These are phyloP conservation scores for Thaleichthys pacificus DNA, from an alignment of 2,797 vertebrate genomes.

Conservation along the genomic window DNA sequence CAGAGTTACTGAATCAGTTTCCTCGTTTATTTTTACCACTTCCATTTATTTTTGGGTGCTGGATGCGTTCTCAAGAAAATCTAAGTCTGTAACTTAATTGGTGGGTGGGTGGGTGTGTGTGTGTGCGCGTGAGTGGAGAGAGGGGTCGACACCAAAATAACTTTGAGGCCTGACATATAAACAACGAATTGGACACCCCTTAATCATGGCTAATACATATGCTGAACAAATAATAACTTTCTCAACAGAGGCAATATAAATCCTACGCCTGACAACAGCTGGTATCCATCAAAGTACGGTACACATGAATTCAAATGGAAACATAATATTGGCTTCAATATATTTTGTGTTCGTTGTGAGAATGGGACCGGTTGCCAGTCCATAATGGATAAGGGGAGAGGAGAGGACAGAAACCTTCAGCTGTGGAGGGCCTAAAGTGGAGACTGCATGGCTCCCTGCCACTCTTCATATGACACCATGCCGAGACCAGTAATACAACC, in stretches of 20 bases:
- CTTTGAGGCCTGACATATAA: constrained; percentile 23
- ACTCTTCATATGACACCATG: constrained; percentile 68
- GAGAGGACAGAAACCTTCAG: constrained; percentile 26
- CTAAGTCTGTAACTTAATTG: constrained; percentile 24
- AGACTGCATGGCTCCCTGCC: constrained; percentile 70
- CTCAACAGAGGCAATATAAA: constrained; percentile 7
- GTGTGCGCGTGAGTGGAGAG: background rate
- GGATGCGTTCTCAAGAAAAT: constrained; percentile 29
- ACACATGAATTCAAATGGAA: background rate
- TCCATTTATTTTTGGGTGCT: constrained; percentile 46
- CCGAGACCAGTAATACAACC: constrained; percentile 54
- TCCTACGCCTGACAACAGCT: background rate
- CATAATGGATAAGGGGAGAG: background rate
- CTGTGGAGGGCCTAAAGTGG: constrained; percentile 37
- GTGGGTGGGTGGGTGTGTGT: background rate
- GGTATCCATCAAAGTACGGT: background rate
- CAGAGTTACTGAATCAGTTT: constrained; percentile 40
- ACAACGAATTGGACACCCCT: constrained; percentile 17
- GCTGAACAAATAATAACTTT: constrained; percentile 15
- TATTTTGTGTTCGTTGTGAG: constrained; percentile 14
- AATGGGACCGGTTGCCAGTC: background rate
- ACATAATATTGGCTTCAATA: constrained; percentile 1
- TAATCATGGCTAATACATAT: constrained; percentile 16
- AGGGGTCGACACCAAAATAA: constrained; percentile 16
- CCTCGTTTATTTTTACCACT: constrained; percentile 44